phyloP scores from a whole-genome alignment of 2,113 vertebrate species.

The Cyprinodon tularosa region DNA sequence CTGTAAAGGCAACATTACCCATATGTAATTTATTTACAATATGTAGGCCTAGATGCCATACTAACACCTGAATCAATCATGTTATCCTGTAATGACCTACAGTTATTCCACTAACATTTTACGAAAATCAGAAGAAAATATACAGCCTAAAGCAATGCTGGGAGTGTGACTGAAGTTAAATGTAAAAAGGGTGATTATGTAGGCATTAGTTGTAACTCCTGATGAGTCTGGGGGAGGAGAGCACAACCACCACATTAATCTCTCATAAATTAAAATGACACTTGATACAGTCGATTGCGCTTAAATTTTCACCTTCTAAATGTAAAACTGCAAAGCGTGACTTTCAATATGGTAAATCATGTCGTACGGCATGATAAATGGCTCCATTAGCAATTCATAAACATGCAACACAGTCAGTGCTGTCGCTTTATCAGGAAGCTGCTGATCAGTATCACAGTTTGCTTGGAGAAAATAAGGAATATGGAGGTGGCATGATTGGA shows the following conservation, averaged over 20 bases:
- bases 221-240: constrained; percentile 39
- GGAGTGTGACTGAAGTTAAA: constrained; percentile 3
- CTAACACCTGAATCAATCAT: neutral
- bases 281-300: constrained; percentile 41
- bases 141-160: neutral
- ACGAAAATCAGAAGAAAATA: neutral
- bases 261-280: constrained; percentile 55
- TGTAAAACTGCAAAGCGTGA: constrained; percentile 54
- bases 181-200: constrained; percentile 9
- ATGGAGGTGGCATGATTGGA: constrained; percentile 27
- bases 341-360: constrained; percentile 48
- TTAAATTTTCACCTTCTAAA: constrained; percentile 50
- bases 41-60: too few relatives aligned
- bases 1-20: too few relatives aligned
- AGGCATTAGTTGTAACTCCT: constrained; percentile 5
- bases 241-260: constrained; percentile 39
- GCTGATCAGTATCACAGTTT: constrained; percentile 46
- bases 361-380: constrained; percentile 45
- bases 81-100: neutral
- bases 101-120: neutral
- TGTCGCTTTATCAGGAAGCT: constrained; percentile 47
- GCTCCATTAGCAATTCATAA: constrained; percentile 64
- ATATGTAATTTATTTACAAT: too few relatives aligned
- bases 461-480: constrained; percentile 17
- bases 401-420: constrained; percentile 33